Evolutionary conservation across 2,888 invertebrate genomes (phyloP), one percentile per base, ranked within the genome.

Genomic region (Panopea generosa): DNA sequence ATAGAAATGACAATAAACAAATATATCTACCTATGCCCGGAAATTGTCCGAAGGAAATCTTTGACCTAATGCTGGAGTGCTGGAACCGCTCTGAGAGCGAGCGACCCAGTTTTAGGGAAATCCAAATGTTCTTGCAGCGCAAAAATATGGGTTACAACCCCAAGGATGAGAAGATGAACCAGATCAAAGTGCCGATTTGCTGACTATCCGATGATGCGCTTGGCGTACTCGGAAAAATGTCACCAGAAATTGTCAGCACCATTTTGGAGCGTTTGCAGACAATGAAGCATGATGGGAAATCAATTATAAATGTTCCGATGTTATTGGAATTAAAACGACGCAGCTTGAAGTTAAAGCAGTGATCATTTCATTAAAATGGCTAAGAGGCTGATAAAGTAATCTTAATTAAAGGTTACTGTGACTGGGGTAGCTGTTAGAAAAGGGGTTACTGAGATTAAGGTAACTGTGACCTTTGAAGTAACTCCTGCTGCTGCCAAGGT

Each of bases 31-130:
- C 95, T 27, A 95, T 95, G 78, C 97, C 96, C 14, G 94, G 95
- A 49, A 95, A 95, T 78, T 97, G 97, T 92, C 96, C 97, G 49
- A 94, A 96, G 84, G 97, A 98, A 92, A 96, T 98, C 77, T 97
- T 96, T 94, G 97, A 97, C 92, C 94, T 97, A 84, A 97, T 98
- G 96, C 95, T 95, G 86, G 97, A 97, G 93, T 98, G 97, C 93
- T 98, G 97, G 97, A 96, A 96, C 87, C 94, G 96, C 62, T 95
- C 96, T 87, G 96, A 96, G 61, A 94, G 94, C 61, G 96, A 96
- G 89, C 94, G 98, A 45, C 97, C 97, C 0, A 95, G 96, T 79
- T 98, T 98, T 94, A 94, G 96, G 88, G 97, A 97, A 93, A 96
- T 98, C 72, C 96, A 97, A 92, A 94, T 96, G 89, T 97, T 96